Conservation (phyloP, 2,113 vertebrate genomes). For the cattle (Bos taurus) region DNA sequence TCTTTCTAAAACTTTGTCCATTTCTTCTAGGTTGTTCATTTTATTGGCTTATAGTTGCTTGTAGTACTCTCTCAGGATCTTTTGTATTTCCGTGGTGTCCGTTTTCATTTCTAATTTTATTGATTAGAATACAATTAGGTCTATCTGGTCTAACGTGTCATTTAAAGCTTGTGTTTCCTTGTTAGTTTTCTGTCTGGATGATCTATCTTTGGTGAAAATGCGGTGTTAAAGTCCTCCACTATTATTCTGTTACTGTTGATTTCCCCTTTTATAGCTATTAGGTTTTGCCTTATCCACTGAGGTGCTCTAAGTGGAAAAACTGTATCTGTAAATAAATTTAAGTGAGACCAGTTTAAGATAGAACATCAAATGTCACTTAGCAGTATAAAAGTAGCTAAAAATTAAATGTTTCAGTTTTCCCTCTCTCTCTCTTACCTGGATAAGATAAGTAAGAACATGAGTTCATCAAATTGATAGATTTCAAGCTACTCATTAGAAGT, state of each 20-base stretch:
- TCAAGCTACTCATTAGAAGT: background rate
- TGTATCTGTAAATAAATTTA: background rate
- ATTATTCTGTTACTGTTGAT: background rate
- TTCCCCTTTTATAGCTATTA: background rate
- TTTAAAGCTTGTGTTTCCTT: background rate
- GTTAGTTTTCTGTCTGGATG: background rate
- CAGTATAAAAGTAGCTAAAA: background rate
- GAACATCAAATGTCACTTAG: background rate
- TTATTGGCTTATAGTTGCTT: background rate
- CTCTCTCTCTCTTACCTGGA: background rate
- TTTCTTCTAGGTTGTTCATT: background rate
- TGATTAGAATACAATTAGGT: background rate
- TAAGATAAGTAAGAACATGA: background rate
- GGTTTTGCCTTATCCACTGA: background rate
- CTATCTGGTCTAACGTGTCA: background rate
- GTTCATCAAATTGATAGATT: background rate
- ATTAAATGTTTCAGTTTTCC: background rate
- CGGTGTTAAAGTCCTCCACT: background rate
- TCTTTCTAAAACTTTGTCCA: background rate
- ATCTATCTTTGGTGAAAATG: background rate
- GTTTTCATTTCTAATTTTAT: background rate
- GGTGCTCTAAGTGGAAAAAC: background rate
- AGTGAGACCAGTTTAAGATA: background rate
- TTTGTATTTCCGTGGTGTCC: background rate
- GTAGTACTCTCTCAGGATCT: background rate